A percentile compares a stretch with the other conserved stretches of the same genome.
phyloP scores from a whole-genome alignment of 2,888 invertebrate genomes.

The Morpho deidamia region DNA sequence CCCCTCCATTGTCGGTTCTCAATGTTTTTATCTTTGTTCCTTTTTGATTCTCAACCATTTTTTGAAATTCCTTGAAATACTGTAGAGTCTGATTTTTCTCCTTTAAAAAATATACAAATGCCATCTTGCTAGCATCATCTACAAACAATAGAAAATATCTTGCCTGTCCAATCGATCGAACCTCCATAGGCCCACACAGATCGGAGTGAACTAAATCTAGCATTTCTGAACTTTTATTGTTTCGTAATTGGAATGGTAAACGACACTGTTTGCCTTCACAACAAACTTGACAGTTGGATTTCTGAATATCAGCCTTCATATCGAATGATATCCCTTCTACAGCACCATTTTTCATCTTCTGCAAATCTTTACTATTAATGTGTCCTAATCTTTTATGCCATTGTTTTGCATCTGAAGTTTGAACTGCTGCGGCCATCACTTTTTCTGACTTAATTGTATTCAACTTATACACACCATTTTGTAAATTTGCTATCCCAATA shows the following conservation, averaged over 20 bases:
- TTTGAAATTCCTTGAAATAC: constrained; percentile 17
- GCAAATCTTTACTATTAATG: constrained; percentile 8
- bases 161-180: constrained; percentile 33
- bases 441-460: too few relatives aligned
- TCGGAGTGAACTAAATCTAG: constrained; percentile 41
- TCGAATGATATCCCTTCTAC: constrained; percentile 21
- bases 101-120: constrained; percentile 38
- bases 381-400: neutral
- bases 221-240: constrained; percentile 19
- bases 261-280: constrained; percentile 16
- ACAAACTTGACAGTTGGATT: constrained; percentile 18
- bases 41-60: constrained; percentile 21
- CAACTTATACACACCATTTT: neutral
- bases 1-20: constrained; percentile 19
- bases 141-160: constrained; percentile 43
- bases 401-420: too few relatives aligned
- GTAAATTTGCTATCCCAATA: neutral
- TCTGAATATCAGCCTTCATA: constrained; percentile 17
- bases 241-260: constrained; percentile 11
- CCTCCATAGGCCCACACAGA: constrained; percentile 43
- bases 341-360: constrained; percentile 24
- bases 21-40: constrained; percentile 18
- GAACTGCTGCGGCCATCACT: too few relatives aligned
- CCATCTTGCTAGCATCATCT: constrained; percentile 34
- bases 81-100: constrained; percentile 35